A percentile compares a stretch with the other conserved stretches of the same genome.
These are phyloP conservation scores for Fregetta grallaria DNA, from an alignment of 2,113 vertebrate genomes.

Conservation along the genomic window DNA sequence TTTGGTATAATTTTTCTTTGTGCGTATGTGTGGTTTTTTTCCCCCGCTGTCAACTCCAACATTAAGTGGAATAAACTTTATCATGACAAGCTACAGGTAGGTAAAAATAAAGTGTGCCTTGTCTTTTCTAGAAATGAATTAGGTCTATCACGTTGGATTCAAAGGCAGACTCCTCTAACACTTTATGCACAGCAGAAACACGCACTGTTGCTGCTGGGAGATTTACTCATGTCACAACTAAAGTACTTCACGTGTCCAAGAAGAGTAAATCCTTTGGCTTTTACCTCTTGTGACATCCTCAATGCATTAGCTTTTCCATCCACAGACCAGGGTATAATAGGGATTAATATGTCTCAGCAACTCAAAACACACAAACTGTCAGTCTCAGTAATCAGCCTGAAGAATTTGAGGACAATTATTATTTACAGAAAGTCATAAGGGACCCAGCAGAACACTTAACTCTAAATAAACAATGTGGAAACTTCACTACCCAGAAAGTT, in stretches of 20 bases:
- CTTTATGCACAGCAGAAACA: neutral
- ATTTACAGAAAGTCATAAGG: conserved; percentile 45
- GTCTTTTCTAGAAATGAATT: neutral
- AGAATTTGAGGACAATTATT: conserved; percentile 52
- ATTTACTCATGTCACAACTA: neutral
- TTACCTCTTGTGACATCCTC: neutral
- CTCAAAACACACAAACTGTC: conserved; percentile 39
- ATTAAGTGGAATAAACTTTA: neutral
- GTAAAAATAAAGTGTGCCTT: neutral
- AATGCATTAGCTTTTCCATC: neutral
- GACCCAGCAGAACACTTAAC: conserved; percentile 39
- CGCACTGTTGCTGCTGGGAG: neutral
- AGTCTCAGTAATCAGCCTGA: conserved; percentile 39
- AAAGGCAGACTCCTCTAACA: neutral
- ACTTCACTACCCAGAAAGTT: conserved; percentile 46
- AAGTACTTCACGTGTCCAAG: neutral
- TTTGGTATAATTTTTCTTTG: neutral
- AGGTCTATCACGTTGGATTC: neutral
- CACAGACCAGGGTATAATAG: neutral
- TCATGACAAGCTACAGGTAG: neutral
- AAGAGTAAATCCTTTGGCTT: conserved; percentile 8
- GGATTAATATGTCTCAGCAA: conserved; percentile 25
- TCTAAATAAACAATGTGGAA: conserved; percentile 35
- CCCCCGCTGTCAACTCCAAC: neutral
- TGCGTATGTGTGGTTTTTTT: neutral